Conservation (phyloP, 2,888 invertebrate genomes). For the Thymelicus sylvestris region DNA sequence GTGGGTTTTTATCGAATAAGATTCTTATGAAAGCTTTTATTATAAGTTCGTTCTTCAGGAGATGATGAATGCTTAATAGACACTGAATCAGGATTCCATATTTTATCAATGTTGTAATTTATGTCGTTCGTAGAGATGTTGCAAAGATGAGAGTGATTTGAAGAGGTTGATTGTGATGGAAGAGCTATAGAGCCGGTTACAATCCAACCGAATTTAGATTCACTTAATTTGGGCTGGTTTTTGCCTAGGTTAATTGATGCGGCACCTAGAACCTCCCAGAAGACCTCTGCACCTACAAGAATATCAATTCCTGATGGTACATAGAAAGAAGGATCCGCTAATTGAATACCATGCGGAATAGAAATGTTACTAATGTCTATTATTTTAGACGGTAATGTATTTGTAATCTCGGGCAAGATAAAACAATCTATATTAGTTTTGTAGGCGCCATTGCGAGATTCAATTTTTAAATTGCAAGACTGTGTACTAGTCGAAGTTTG, state of each 20-base stretch:
- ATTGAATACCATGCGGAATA: no score
- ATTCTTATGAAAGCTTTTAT: slow-evolving; percentile 21
- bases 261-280: slow-evolving; percentile 40
- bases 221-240: not conserved
- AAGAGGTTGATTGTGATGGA: not conserved
- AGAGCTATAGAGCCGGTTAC: not conserved
- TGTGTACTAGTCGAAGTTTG: no score
- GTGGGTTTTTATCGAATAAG: not conserved
- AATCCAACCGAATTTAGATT: slow-evolving; percentile 15
- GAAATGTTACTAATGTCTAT: no score
- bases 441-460: no score
- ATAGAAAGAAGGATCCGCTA: no score
- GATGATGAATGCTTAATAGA: not conserved
- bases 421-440: no score
- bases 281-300: slow-evolving; percentile 32
- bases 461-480: no score
- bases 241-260: slow-evolving; percentile 4
- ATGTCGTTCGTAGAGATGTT: not conserved
- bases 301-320: no score
- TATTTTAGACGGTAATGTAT: no score
- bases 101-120: not conserved
- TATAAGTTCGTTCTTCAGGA: slow-evolving; percentile 12
- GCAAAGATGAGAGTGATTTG: not conserved
- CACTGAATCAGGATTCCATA: not conserved
- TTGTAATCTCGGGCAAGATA: no score